Conservation (phyloP, 2,888 invertebrate species). For the Hypselothyrea guttata region DNA sequence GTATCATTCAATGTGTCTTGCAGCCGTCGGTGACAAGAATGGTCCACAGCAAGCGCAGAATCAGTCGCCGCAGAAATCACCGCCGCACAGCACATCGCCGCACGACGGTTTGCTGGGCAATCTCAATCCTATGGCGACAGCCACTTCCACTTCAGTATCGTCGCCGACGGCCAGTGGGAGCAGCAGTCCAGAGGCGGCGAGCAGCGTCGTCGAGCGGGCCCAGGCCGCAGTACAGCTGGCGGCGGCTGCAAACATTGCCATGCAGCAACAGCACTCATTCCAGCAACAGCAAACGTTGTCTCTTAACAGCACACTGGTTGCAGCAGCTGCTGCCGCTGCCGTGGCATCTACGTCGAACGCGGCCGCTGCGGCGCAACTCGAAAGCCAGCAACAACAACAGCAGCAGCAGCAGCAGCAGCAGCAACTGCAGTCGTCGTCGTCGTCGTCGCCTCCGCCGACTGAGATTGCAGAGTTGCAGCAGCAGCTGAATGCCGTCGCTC, state of each 20-base stretch:
- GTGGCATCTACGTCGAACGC: slow-evolving; percentile 74
- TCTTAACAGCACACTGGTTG: slow-evolving; percentile 74
- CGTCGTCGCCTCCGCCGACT: too few relatives aligned
- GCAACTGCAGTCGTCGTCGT: slow-evolving; percentile 72
- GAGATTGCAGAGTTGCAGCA: slow-evolving; percentile 75
- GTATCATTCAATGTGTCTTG: too few relatives aligned
- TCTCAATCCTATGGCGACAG: slow-evolving; percentile 70
- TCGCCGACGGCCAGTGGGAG: slow-evolving; percentile 68
- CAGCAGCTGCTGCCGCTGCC: slow-evolving; percentile 70
- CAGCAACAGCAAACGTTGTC: slow-evolving; percentile 81
- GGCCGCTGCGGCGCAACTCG: slow-evolving; percentile 62
- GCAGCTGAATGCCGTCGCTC: slow-evolving; percentile 71
- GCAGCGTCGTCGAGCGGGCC: slow-evolving; percentile 69
- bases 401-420: slow-evolving; percentile 71
- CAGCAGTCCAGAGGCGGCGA: slow-evolving; percentile 63
- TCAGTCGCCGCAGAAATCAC: slow-evolving; percentile 67
- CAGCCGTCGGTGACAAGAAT: slow-evolving; percentile 80
- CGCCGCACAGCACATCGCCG: slow-evolving; percentile 76
- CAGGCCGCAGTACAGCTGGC: slow-evolving; percentile 77
- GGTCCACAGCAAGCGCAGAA: slow-evolving; percentile 80
- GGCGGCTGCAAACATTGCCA: slow-evolving; percentile 80
- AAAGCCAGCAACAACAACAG: slow-evolving; percentile 54
- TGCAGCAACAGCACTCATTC: slow-evolving; percentile 80
- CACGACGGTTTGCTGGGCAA: slow-evolving; percentile 71
- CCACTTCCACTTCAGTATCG: slow-evolving; percentile 71